Evolutionary conservation across 2,888 invertebrate species (phyloP), one percentile per base, ranked within the genome.

Genomic region (Ceriagrion tenellum): DNA sequence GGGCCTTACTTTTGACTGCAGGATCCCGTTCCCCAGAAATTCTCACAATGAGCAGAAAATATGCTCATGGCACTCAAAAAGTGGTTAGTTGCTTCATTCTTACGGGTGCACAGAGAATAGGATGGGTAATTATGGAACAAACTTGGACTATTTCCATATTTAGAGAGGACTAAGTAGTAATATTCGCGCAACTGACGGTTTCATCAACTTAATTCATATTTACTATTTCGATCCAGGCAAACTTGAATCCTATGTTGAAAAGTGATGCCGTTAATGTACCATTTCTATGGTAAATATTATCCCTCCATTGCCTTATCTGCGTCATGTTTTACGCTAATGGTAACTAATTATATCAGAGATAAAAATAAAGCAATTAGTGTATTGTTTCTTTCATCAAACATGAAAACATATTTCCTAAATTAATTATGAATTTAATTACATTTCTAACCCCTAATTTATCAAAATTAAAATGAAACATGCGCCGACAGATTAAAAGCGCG

Each of bases 401-500:
- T 13, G 13, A 81, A 81, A 81, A 35, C 81, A 12, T 35, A 81
- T 69, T 69, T 81, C 35, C 30, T 35, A 81, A 30, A 30, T 35
- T 81, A 81, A 81, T 81, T 81, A 81, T 13, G 30, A 30, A 30
- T 81, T 81, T 16, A 81, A 81, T 81, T 81, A 81, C 12, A 35
- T 35, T 81, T 81, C 81, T 81, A 81, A 69, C n/a, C 26, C n/a
- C n/a, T 69, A 69, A 69, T 69, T 69, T 12, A 6, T 23, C 20
- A 47, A 69, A 69, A 69, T 69, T 69, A n/a, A 69, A 69, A 69
- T 69, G n/a, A 69, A 81, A 81, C 35, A 81, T 81, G 35, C 30
- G 1, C 35, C 13, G 35, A 35, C 13, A 81, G 81, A 35, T 81
- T 35, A 81, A 81, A 81, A 35, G 81, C 81, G 81, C 35, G 81